A percentile compares a stretch with the other conserved stretches of the same genome.
Evolutionary conservation across 2,888 invertebrate genomes (phyloP).

Genomic region (Dryadula phaetusa): DNA sequence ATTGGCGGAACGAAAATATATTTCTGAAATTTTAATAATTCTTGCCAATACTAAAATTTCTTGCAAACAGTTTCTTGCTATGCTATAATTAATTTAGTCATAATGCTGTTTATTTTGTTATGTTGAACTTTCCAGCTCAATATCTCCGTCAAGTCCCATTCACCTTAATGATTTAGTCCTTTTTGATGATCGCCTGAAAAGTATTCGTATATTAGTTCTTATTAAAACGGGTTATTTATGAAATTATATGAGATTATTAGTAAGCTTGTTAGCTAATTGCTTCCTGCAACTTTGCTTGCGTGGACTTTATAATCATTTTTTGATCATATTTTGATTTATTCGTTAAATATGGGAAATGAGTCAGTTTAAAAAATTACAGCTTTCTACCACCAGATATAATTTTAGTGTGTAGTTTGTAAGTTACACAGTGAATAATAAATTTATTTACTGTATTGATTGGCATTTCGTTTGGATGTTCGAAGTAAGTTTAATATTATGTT

Average conservation of each 20-base stretch:
- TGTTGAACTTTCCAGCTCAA: slow-evolving; percentile 54
- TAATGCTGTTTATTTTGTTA: slow-evolving; percentile 50
- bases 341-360: too few relatives aligned
- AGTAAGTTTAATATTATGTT: too few relatives aligned
- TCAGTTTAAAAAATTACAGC: too few relatives aligned
- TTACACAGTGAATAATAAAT: too few relatives aligned
- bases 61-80: slow-evolving; percentile 21
- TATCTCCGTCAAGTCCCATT: slow-evolving; percentile 61
- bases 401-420: too few relatives aligned
- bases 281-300: too few relatives aligned
- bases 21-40: neutral
- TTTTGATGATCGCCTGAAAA: slow-evolving; percentile 77
- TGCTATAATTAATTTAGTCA: slow-evolving; percentile 47
- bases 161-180: slow-evolving; percentile 69
- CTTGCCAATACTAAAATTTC: neutral
- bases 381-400: too few relatives aligned
- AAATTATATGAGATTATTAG: neutral
- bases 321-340: too few relatives aligned
- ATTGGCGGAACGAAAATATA: neutral
- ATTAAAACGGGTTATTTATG: slow-evolving; percentile 2
- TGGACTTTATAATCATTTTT: too few relatives aligned
- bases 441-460: too few relatives aligned
- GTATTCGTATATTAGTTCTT: slow-evolving; percentile 66
- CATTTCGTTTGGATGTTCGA: too few relatives aligned
- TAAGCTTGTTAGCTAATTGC: neutral